Percentiles rank a stretch among this genome's conserved stretches.
phyloP scores from a whole-genome alignment of 1,140 invertebrate species.

The Pseudobourletiella spinata region DNA sequence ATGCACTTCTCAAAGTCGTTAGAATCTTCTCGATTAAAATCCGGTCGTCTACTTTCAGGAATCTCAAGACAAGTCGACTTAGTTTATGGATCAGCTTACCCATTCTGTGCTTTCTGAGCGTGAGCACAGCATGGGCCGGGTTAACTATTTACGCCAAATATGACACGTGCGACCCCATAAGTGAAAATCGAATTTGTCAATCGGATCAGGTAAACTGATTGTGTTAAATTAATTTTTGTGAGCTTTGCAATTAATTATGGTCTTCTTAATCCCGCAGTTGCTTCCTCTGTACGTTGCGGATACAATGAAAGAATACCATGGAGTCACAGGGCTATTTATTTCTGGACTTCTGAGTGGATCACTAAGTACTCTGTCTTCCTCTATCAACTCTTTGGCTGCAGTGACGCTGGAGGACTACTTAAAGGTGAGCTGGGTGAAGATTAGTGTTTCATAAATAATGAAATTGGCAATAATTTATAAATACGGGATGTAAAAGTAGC shows the following conservation, averaged over 20 bases:
- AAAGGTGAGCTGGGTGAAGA: constrained; percentile 40
- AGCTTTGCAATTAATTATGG: not conserved
- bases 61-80: constrained; percentile 52
- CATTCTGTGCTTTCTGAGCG: constrained; percentile 55
- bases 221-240: not conserved
- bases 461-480: constrained; percentile 51
- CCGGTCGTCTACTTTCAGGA: constrained; percentile 39
- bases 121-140: constrained; percentile 64
- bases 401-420: constrained; percentile 79
- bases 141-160: constrained; percentile 55
- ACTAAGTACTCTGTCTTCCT: constrained; percentile 73
- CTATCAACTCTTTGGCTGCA: constrained; percentile 72
- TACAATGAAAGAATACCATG: constrained; percentile 55
- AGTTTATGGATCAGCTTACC: constrained; percentile 61
- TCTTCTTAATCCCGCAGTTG: constrained; percentile 43
- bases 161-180: constrained; percentile 17
- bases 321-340: constrained; percentile 69
- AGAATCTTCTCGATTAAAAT: too few species aligned
- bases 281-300: constrained; percentile 72
- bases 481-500: too few species aligned
- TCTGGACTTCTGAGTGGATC: constrained; percentile 75
- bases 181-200: constrained; percentile 17
- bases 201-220: constrained; percentile 35
- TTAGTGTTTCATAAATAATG: constrained; percentile 65
- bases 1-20: too few species aligned